A percentile compares a stretch with the other conserved stretches of the same genome.
These are phyloP conservation scores for Arizona elegans DNA, from an alignment of 2,113 vertebrate species.

Conservation along the genomic window DNA sequence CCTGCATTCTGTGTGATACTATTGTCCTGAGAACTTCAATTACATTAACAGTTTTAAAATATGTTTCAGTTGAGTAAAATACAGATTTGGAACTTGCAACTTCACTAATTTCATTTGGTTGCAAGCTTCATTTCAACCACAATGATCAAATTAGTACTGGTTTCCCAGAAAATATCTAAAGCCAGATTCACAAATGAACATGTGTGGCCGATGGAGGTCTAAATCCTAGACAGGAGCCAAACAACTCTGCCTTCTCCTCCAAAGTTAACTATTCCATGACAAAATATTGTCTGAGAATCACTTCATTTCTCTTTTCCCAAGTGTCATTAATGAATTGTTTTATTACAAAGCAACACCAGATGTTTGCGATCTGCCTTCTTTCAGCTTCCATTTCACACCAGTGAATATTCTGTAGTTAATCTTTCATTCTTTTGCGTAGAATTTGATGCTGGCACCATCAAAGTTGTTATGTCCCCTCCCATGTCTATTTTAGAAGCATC, in stretches of 20 bases:
- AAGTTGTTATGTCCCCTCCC: constrained; percentile 45
- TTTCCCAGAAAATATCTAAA: background rate
- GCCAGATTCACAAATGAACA: background rate
- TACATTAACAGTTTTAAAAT: background rate
- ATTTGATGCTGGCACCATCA: constrained; percentile 21
- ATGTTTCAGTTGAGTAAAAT: background rate
- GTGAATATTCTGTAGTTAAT: background rate
- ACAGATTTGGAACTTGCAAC: background rate
- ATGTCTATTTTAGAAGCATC: constrained; percentile 52
- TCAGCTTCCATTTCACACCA: constrained; percentile 1
- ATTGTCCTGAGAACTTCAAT: background rate
- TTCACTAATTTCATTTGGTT: background rate
- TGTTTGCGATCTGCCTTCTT: constrained; percentile 17
- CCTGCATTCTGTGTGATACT: background rate
- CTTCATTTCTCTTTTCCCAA: background rate
- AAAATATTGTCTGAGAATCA: constrained; percentile 23
- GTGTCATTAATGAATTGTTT: constrained; percentile 33
- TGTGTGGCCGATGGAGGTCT: background rate
- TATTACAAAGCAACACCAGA: constrained; percentile 35
- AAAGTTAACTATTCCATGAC: constrained; percentile 9
- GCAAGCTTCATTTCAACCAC: background rate
- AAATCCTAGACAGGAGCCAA: background rate
- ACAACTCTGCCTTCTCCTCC: constrained; percentile 1
- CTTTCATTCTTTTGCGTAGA: constrained; percentile 33
- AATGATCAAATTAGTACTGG: background rate